A percentile compares a stretch with the other conserved stretches of the same genome.
phyloP scores from a whole-genome alignment of 2,113 vertebrate species.

The Globicephala melas region DNA sequence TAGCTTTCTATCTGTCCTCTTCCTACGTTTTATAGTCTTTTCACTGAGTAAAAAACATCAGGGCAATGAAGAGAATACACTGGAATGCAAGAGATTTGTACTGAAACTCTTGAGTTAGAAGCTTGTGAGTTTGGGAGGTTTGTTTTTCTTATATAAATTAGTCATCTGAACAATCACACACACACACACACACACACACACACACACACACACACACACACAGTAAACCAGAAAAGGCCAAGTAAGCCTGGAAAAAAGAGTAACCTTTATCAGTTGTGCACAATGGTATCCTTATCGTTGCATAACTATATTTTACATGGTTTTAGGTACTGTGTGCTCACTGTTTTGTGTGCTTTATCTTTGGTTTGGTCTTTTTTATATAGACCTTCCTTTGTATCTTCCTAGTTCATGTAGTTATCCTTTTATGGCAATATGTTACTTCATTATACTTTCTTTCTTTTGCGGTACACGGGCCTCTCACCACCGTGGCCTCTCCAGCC shows the following conservation, averaged over 20 bases:
- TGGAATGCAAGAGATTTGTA: conserved; percentile 7
- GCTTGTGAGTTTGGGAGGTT: background rate
- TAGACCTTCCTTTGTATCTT: background rate
- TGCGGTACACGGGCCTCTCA: no score
- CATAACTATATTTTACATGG: background rate
- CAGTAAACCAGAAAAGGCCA: background rate
- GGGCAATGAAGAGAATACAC: background rate
- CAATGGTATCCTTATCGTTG: background rate
- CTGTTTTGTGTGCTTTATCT: background rate
- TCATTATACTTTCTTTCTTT: background rate
- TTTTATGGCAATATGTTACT: background rate
- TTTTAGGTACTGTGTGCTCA: background rate
- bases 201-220: background rate
- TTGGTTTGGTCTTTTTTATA: background rate
- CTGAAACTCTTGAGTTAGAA: background rate
- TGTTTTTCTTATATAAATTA: conserved; percentile 17
- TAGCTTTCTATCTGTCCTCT: background rate
- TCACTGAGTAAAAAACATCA: background rate
- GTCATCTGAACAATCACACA: background rate
- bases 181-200: no score
- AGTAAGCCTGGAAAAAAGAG: background rate
- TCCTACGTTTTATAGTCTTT: background rate
- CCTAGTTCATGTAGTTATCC: background rate
- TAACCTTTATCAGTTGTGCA: background rate
- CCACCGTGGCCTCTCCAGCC: no score